Conservation (phyloP, 2,113 vertebrate species). For the Proteles cristata region DNA sequence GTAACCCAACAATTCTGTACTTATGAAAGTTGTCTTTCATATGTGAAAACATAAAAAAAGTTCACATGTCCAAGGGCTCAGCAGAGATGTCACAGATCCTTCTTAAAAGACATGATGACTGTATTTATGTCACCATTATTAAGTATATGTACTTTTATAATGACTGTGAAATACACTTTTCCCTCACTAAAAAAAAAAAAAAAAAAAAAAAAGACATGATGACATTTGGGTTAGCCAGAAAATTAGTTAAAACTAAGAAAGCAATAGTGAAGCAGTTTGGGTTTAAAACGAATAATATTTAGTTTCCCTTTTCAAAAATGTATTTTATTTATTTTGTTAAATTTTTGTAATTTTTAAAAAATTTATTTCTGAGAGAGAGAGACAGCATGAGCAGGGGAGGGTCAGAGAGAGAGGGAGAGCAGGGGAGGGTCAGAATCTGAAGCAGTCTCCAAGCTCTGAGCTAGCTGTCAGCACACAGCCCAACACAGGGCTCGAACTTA, state of each 20-base stretch:
- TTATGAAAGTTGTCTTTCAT: neutral
- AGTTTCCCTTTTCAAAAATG: neutral
- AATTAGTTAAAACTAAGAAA: constrained; percentile 22
- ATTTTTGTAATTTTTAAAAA: too few relatives aligned
- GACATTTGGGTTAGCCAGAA: neutral
- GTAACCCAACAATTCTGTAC: neutral
- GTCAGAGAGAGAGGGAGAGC: too few relatives aligned
- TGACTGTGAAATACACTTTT: constrained; percentile 81
- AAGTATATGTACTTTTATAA: constrained; percentile 84
- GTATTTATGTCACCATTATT: constrained; percentile 81
- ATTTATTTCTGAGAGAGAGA: too few relatives aligned
- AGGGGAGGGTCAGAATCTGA: too few relatives aligned
- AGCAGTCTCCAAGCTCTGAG: too few relatives aligned
- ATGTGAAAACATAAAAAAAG: neutral
- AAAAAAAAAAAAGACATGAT: too few relatives aligned
- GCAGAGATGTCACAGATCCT: neutral
- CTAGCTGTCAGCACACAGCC: too few relatives aligned
- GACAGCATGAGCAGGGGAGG: too few relatives aligned
- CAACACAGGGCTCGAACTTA: too few relatives aligned
- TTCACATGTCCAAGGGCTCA: neutral
- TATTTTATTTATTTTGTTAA: too few relatives aligned
- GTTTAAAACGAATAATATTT: neutral
- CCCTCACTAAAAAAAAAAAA: too few relatives aligned
- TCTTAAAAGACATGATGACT: constrained; percentile 58
- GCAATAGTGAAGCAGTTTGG: neutral